These are phyloP conservation scores for Tupiocoris notatus DNA, from an alignment of 2,888 invertebrate genomes.

Conservation along the genomic window DNA sequence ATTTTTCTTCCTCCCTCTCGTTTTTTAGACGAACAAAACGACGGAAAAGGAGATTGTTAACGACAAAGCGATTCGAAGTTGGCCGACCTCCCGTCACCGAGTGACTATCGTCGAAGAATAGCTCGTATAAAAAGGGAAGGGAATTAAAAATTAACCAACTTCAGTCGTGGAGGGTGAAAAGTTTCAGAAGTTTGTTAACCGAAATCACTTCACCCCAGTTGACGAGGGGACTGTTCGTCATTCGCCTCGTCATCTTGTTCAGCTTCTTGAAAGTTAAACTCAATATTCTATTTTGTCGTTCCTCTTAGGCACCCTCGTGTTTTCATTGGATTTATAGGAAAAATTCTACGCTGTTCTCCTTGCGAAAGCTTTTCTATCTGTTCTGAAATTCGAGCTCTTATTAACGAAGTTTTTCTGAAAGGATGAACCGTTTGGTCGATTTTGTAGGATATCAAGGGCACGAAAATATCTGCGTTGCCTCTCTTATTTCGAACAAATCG, in stretches of 20 bases:
- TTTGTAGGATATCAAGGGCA: no score
- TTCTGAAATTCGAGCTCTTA: no score
- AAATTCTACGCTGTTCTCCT: no score
- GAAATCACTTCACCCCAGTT: conserved; percentile 32
- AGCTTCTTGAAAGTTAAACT: conserved; percentile 24
- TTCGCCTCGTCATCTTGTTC: conserved; percentile 13
- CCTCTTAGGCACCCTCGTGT: no score
- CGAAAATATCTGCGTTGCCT: no score
- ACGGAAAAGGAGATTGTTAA: conserved; percentile 8
- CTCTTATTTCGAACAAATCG: no score
- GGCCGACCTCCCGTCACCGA: conserved; percentile 6
- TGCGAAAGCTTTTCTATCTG: no score
- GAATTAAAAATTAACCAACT: conserved; percentile 39
- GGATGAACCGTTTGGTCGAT: no score
- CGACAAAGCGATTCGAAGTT: conserved; percentile 30
- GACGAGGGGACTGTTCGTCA: conserved; percentile 33
- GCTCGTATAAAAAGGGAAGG: conserved; percentile 21
- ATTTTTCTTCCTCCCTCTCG: not conserved
- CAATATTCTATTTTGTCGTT: conserved; percentile 27
- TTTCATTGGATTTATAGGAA: no score
- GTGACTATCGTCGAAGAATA: conserved; percentile 13
- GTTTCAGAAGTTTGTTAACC: conserved; percentile 31
- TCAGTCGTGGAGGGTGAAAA: conserved; percentile 23
- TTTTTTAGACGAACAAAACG: not conserved
- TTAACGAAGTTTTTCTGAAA: no score